Evolutionary conservation across 2,113 vertebrate species (phyloP), one percentile per base, ranked within the genome.

Genomic region (Caloenas nicobarica): DNA sequence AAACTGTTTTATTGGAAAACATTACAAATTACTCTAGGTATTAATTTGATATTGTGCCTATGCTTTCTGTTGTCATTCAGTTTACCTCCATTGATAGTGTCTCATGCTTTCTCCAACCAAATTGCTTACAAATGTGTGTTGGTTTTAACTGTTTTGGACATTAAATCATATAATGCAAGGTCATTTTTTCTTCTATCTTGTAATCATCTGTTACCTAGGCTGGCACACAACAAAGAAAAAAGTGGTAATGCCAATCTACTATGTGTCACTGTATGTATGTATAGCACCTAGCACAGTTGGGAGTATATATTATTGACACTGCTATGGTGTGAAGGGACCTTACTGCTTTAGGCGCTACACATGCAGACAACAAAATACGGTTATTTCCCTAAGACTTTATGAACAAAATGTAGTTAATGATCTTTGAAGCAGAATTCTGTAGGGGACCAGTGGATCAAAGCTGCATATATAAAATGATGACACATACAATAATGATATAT

Each of bases 291-390:
- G 76, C 80, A 84, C 46, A 68, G 80, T 84, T 95, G 77, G 91
- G 91, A 92, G 81, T 89, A 79, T 95, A 60, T 81, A 83, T 95
- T 93, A 95, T 78, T 6, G 3, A 89, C 88, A 81, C 83, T 86
- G 89, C 48, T 88, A 46, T 88, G 89, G 88, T 84, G 86, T 95
- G 88, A 95, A 95, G 88, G 86, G 96, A 95, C 88, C 91, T 95
- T 93, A 95, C 81, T 93, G 94, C 91, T 91, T 72, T 56, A 86
- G 91, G 83, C 86, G 88, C 65, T 86, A 60, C 48, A 65, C 64
- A 95, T 68, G 73, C 80, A 88, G 65, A 91, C 83, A 89, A 83
- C 80, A 97, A 92, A 96, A 92, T 89, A 64, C 56, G 72, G 77
- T 92, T 65, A 72, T 65, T 93, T 91, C 53, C 69, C 56, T 56